A percentile compares a stretch with the other conserved stretches of the same genome.
phyloP scores from a whole-genome alignment of 2,888 invertebrate species.

The Onthophagus sagittarius region DNA sequence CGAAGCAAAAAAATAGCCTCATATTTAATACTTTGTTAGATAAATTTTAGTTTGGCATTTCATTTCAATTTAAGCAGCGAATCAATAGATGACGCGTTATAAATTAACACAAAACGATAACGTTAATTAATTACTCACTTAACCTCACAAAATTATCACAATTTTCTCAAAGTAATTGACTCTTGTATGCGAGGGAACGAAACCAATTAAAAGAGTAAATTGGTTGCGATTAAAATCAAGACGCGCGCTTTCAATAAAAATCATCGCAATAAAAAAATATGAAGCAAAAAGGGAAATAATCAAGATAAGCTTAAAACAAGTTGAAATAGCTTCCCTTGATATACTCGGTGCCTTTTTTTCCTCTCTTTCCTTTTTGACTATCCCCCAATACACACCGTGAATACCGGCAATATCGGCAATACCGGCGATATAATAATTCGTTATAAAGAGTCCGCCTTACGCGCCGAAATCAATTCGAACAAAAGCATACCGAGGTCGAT shows the following conservation, averaged over 20 bases:
- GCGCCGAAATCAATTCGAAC: background rate
- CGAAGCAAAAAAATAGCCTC: background rate
- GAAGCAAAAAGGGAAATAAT: no score
- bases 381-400: background rate
- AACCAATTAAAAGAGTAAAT: background rate
- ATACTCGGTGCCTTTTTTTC: background rate
- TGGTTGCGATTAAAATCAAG: background rate
- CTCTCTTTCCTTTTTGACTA: background rate
- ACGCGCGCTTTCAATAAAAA: background rate
- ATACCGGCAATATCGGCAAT: background rate
- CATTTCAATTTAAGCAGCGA: no score
- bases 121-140: background rate
- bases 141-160: background rate
- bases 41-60: no score
- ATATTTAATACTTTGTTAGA: no score
- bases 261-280: no score
- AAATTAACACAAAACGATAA: no score
- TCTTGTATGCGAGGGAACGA: background rate
- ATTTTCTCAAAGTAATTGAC: background rate
- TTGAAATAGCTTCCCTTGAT: background rate
- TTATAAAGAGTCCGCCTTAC: background rate
- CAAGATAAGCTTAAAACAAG: background rate
- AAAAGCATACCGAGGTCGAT: background rate
- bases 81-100: no score
- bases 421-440: background rate